These are phyloP conservation scores for Pollenia angustigena DNA, from an alignment of 2,888 invertebrate species.

Conservation along the genomic window DNA sequence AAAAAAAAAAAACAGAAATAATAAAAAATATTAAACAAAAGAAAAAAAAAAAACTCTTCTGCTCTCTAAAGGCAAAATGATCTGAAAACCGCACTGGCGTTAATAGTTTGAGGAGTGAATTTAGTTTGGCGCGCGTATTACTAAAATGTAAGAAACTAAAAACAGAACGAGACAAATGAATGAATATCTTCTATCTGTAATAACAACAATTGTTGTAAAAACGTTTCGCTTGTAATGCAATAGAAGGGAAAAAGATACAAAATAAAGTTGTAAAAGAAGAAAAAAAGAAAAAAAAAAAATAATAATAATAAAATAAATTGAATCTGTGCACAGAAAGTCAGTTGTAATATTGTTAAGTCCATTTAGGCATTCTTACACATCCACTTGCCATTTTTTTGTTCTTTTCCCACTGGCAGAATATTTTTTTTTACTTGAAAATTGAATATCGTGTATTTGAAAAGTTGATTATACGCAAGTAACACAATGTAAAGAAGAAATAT, in stretches of 20 bases:
- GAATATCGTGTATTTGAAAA: slow-evolving; percentile 40
- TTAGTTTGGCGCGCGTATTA: slow-evolving; percentile 19
- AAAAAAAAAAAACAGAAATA: slow-evolving; percentile 14
- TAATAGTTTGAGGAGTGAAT: slow-evolving; percentile 51
- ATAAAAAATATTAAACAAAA: not conserved
- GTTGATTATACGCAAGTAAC: slow-evolving; percentile 38
- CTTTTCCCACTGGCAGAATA: not conserved
- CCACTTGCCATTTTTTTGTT: not conserved
- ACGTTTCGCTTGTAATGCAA: not conserved
- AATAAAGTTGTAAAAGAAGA: not conserved
- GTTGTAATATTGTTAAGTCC: slow-evolving; percentile 56
- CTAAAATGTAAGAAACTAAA: slow-evolving; percentile 5
- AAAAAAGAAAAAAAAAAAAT: too few relatives aligned
- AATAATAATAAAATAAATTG: slow-evolving; percentile 39
- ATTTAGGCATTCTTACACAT: slow-evolving; percentile 53
- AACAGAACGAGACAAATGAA: slow-evolving; percentile 15
- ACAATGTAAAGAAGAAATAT: not conserved
- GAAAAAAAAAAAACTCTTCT: not conserved
- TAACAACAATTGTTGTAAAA: slow-evolving; percentile 52
- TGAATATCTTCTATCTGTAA: slow-evolving; percentile 49
- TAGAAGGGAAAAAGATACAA: slow-evolving; percentile 17
- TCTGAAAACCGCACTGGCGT: slow-evolving; percentile 62
- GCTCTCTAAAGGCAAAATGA: slow-evolving; percentile 44
- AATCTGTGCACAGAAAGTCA: slow-evolving; percentile 57
- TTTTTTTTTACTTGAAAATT: slow-evolving; percentile 34